phyloP scores from a whole-genome alignment of 1,140 invertebrate genomes.

The Caenorhabditis remanei region DNA sequence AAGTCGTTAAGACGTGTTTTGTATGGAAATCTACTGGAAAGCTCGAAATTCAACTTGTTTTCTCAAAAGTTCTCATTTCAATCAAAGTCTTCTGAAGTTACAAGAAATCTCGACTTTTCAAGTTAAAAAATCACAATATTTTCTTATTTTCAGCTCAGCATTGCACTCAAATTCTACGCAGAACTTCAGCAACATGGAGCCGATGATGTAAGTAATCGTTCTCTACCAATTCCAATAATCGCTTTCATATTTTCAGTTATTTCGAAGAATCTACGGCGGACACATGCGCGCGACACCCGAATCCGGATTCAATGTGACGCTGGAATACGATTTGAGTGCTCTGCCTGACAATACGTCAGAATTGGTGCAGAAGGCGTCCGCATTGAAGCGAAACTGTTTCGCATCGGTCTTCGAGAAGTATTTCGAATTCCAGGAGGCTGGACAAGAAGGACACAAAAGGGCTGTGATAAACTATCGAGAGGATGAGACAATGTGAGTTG shows the following conservation, averaged over 20 bases:
- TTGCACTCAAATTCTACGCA: constrained; percentile 97
- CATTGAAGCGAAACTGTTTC: constrained; percentile 98
- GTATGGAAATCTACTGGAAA: too few species aligned
- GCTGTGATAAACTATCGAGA: constrained; percentile 98
- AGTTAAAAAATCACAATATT: too few species aligned
- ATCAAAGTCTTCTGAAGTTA: too few species aligned
- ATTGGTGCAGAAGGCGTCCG: constrained; percentile 88
- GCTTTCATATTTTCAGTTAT: constrained; percentile 79
- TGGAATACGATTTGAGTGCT: constrained; percentile 92
- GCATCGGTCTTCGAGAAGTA: constrained; percentile 99
- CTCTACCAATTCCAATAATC: constrained; percentile 62
- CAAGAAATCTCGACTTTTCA: too few species aligned
- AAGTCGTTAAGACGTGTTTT: too few species aligned
- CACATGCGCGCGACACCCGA: constrained; percentile 86
- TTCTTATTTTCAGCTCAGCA: constrained; percentile 87
- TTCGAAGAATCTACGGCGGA: constrained; percentile 80
- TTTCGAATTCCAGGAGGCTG: constrained; percentile 95
- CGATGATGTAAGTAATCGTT: constrained; percentile 83
- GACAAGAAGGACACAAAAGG: constrained; percentile 89
- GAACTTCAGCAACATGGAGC: constrained; percentile 97
- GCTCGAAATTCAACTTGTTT: too few species aligned
- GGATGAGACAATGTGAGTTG: constrained; percentile 95
- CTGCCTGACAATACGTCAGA: constrained; percentile 86
- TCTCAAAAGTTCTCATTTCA: too few species aligned
- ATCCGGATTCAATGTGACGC: constrained; percentile 92